phyloP scores from a whole-genome alignment of 2,888 invertebrate genomes.

The Pollenia amentaria region DNA sequence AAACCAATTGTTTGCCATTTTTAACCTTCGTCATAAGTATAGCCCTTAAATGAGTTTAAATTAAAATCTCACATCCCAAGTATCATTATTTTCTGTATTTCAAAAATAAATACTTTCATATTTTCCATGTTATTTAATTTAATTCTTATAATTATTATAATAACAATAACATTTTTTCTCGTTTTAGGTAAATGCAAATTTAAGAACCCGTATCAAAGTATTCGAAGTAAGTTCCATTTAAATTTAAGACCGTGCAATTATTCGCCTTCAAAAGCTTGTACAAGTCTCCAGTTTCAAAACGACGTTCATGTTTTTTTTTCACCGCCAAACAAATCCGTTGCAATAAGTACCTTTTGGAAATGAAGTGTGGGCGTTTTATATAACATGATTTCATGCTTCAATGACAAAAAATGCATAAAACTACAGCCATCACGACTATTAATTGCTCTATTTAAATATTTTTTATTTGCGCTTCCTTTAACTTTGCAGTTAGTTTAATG shows the following conservation, averaged over 20 bases:
- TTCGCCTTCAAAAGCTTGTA: conserved; percentile 41
- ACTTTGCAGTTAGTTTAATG: background rate
- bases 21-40: no score
- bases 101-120: no score
- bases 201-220: conserved; percentile 6
- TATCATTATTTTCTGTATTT: no score
- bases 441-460: background rate
- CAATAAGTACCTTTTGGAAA: conserved; percentile 14
- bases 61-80: no score
- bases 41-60: no score
- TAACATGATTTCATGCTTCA: conserved; percentile 59
- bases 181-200: conserved; percentile 42
- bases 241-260: conserved; percentile 21
- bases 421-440: background rate
- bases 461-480: background rate
- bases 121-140: conserved; percentile 10
- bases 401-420: background rate
- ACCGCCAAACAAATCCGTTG: conserved; percentile 13
- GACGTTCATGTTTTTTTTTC: conserved; percentile 26
- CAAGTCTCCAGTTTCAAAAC: conserved; percentile 41
- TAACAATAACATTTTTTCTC: background rate
- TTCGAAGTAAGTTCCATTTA: conserved; percentile 37
- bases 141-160: background rate
- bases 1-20: no score
- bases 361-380: conserved; percentile 54